Conservation (phyloP, 2,888 invertebrate species). For the Cryptocephalus primarius region DNA sequence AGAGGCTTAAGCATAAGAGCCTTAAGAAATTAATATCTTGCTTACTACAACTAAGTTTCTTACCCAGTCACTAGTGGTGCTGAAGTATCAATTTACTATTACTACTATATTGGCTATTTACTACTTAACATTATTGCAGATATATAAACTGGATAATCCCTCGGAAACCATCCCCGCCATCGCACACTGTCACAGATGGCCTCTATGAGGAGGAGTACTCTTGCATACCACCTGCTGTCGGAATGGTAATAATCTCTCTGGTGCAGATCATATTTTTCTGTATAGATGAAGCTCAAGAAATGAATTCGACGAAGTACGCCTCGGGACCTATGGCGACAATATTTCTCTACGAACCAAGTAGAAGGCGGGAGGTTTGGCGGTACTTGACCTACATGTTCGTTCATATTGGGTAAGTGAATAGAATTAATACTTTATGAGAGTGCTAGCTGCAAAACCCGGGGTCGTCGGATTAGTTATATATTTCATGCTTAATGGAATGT, state of each 20-base stretch:
- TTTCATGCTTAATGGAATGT: no score
- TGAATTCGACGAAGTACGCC: constrained; percentile 38
- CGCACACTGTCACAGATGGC: constrained; percentile 22
- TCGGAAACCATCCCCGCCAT: constrained; percentile 10
- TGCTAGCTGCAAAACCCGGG: neutral
- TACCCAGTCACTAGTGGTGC: no score
- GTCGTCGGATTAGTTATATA: neutral
- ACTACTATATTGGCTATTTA: neutral
- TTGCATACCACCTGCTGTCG: constrained; percentile 85
- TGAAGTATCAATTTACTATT: neutral
- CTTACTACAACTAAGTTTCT: no score
- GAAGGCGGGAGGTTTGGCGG: constrained; percentile 84
- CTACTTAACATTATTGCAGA: constrained; percentile 6
- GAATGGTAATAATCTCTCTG: constrained; percentile 82
- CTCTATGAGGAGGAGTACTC: constrained; percentile 81
- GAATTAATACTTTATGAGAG: neutral
- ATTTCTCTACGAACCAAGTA: constrained; percentile 83
- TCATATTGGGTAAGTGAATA: constrained; percentile 68
- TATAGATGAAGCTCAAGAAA: constrained; percentile 25
- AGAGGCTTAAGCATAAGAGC: no score
- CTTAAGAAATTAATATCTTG: no score
- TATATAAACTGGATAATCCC: constrained; percentile 22
- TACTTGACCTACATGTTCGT: constrained; percentile 94
- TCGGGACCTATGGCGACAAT: constrained; percentile 48
- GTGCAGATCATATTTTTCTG: constrained; percentile 71